Evolutionary conservation across 2,797 vertebrate species (phyloP), one percentile per base, ranked within the genome.

Genomic region (Phataginus tricuspis): DNA sequence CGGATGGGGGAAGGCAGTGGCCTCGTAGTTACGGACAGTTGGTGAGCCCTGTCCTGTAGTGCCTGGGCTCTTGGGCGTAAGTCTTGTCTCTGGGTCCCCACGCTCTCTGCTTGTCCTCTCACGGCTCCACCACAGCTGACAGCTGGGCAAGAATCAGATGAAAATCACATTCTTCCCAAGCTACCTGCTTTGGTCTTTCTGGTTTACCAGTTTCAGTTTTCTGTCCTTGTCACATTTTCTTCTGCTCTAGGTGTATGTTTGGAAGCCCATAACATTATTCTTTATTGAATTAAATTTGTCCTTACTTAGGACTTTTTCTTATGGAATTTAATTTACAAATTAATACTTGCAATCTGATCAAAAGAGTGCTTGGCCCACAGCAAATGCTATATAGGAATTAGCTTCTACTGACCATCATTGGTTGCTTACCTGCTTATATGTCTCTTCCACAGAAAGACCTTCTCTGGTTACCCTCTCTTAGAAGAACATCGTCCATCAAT

Each of bases 281-380:
- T 86, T 75, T 51, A 37, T 45, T 77, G 23, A 57, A 53, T 39
- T 86, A 75, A 86, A 75, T 80, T 42, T 85, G 34, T 88, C 27
- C 11, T 63, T 74, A 59, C 78, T 89, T 90, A 82, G 55, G 45
- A 57, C 23, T 18, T 64, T 89, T 96, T 94, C 74, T 79, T 74
- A 21, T 29, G 11, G 53, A 86, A 59, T 90, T 83, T 90, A 87
- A 82, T 59, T 91, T 9, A 75, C 39, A 39, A 86, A 61, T 66
- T 59, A 87, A 79, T 34, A 7, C 59, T 25, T 7, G 6, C 45
- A 64, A 55, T 66, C 29, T 45, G 15, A 75, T 29, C 29, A 39
- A 86, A 78, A 55, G 55, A 49, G 7, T 61, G 27, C 34, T n/a
- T 45, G 90, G 55, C 18, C 31, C 16, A 3, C 6, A 68, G 39